phyloP scores from a whole-genome alignment of 2,888 invertebrate genomes.

The Lepidocyrtinus sp. region DNA sequence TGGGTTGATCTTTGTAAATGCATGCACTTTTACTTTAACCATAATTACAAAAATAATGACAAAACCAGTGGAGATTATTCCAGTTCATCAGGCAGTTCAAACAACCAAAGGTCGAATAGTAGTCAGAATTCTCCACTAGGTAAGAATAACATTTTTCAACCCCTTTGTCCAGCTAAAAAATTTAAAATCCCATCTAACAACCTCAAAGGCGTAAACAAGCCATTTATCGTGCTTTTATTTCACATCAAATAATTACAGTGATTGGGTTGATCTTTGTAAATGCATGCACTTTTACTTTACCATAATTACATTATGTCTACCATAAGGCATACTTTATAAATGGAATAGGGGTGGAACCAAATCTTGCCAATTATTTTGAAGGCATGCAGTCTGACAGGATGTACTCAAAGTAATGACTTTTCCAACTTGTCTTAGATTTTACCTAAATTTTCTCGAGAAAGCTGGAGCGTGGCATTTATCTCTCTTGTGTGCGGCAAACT shows the following conservation, averaged over 20 bases:
- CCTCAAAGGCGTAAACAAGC: too few relatives aligned
- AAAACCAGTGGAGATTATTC: slow-evolving; percentile 57
- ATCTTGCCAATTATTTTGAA: background rate
- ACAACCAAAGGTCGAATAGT: slow-evolving; percentile 62
- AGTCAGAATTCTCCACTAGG: slow-evolving; percentile 64
- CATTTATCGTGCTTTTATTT: too few relatives aligned
- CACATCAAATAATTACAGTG: too few relatives aligned
- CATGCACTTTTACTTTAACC: too few relatives aligned
- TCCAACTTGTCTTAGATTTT: background rate
- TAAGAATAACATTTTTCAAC: slow-evolving; percentile 43
- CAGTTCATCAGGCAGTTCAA: slow-evolving; percentile 59
- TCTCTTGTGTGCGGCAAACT: background rate
- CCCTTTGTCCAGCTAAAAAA: too few relatives aligned
- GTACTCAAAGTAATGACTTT: background rate
- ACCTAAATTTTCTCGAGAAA: background rate
- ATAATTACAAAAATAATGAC: slow-evolving; percentile 49
- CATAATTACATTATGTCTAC: too few relatives aligned
- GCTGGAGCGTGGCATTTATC: background rate
- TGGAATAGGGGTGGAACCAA: too few relatives aligned
- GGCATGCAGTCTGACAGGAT: background rate
- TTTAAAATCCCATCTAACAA: too few relatives aligned
- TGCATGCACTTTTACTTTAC: too few relatives aligned
- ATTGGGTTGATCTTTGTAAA: too few relatives aligned
- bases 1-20: too few relatives aligned
- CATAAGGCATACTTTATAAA: too few relatives aligned